Conservation (phyloP, 2,888 invertebrate species). For the Rotaria sp. region DNA sequence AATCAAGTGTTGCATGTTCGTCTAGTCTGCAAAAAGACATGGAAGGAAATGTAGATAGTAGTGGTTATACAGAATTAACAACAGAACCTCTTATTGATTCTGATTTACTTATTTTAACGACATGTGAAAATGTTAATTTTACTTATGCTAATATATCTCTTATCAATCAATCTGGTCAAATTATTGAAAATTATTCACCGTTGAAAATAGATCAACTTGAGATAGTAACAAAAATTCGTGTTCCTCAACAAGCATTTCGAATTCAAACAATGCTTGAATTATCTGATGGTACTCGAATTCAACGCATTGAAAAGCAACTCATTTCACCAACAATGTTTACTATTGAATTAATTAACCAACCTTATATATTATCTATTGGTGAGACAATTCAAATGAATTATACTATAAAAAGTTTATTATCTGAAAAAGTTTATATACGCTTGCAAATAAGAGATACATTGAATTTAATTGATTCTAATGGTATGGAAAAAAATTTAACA, state of each 20-base stretch:
- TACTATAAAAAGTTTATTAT: background rate
- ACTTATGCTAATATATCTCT: background rate
- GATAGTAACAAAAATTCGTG: background rate
- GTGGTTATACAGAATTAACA: background rate
- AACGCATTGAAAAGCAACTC: constrained; percentile 12
- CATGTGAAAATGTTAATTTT: background rate
- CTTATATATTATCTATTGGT: background rate
- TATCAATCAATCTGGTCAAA: background rate
- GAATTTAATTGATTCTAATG: background rate
- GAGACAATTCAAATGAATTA: constrained; percentile 1
- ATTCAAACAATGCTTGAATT: background rate
- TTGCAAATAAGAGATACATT: background rate
- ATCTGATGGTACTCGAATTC: background rate
- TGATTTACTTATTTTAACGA: background rate
- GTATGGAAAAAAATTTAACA: background rate
- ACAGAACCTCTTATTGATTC: background rate
- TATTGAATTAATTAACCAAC: background rate
- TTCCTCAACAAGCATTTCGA: background rate
- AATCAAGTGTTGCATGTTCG: background rate
- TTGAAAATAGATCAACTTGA: background rate
- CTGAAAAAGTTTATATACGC: background rate
- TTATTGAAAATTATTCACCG: background rate
- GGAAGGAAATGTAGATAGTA: background rate
- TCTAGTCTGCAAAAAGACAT: background rate
- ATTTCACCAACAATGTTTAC: background rate